Conservation (phyloP, 2,797 vertebrate genomes). For the Myotis myotis region DNA sequence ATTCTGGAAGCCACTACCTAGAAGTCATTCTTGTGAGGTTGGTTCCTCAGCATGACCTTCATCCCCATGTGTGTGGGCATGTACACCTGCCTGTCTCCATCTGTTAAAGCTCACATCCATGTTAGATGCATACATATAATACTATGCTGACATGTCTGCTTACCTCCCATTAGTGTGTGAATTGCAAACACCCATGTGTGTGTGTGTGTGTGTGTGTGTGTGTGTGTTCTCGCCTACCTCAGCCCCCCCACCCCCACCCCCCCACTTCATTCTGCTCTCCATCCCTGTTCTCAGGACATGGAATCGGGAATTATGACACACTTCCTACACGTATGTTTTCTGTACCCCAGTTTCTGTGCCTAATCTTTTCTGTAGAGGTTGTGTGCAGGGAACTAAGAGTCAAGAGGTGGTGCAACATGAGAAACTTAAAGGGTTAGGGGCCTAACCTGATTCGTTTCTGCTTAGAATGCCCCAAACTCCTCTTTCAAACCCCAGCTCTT, state of each 20-base stretch:
- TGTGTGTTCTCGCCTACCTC: background rate
- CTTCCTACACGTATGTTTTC: background rate
- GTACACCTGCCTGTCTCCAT: background rate
- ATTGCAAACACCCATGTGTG: background rate
- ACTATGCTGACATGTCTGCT: accelerated
- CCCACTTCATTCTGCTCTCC: background rate
- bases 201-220: background rate
- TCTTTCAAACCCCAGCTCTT: background rate
- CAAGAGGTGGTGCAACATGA: background rate
- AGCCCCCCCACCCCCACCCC: accelerated
- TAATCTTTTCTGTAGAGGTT: background rate
- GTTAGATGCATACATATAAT: background rate
- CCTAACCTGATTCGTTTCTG: background rate
- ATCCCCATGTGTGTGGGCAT: background rate
- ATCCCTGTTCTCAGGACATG: background rate
- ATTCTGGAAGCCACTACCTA: background rate
- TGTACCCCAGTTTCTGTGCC: background rate
- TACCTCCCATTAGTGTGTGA: background rate
- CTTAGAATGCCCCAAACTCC: background rate
- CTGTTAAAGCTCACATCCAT: background rate
- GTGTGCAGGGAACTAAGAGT: background rate
- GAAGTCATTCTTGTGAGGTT: background rate
- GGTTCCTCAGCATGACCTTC: background rate
- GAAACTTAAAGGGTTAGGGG: background rate
- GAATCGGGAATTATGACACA: background rate